Conservation (phyloP, 2,888 invertebrate genomes). For the Mechanitis mazaeus region DNA sequence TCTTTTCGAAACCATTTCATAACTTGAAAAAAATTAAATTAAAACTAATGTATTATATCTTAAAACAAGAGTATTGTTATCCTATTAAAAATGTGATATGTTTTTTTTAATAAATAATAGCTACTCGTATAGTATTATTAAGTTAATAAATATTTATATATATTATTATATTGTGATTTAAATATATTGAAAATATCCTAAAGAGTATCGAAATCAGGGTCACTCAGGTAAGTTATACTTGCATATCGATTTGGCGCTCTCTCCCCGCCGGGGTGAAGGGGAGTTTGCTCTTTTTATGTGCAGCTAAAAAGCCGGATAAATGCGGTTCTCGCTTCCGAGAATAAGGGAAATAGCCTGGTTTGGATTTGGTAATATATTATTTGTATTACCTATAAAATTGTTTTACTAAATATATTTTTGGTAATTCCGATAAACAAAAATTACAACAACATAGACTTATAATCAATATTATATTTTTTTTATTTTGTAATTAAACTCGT, state of each 20-base stretch:
- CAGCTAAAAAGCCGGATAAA: constrained; percentile 57
- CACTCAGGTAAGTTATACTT: constrained; percentile 54
- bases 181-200: constrained; percentile 20
- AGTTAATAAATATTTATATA: background rate
- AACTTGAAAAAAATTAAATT: too few relatives aligned
- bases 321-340: constrained; percentile 48
- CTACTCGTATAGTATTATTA: too few relatives aligned
- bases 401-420: too few relatives aligned
- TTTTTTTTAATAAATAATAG: too few relatives aligned
- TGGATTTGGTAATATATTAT: constrained; percentile 14
- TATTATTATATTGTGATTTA: background rate
- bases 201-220: constrained; percentile 33
- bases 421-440: too few relatives aligned
- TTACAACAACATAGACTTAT: too few relatives aligned
- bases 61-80: too few relatives aligned
- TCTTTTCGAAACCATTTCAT: too few relatives aligned
- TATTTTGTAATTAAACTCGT: too few relatives aligned
- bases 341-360: constrained; percentile 28
- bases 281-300: constrained; percentile 50
- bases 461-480: too few relatives aligned
- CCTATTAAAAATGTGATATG: too few relatives aligned
- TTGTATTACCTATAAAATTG: background rate
- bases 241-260: constrained; percentile 67
- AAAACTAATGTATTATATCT: too few relatives aligned
- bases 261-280: constrained; percentile 39